Evolutionary conservation across 2,797 vertebrate genomes (phyloP), one percentile per base, ranked within the genome.

Genomic region (Tenualosa ilisha): DNA sequence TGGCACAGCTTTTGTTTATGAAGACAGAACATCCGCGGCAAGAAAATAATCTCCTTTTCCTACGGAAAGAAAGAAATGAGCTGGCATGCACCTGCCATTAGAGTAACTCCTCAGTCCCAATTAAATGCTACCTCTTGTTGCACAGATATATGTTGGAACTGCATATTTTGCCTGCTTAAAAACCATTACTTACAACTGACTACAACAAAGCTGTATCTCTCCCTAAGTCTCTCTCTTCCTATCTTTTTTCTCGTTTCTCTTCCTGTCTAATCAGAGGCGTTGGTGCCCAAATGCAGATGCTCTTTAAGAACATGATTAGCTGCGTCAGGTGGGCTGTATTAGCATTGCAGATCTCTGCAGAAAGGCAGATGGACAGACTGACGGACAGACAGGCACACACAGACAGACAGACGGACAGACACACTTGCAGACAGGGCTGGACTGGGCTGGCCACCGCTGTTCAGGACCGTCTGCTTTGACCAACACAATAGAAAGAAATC

Each of bases 1-100:
- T 92, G 93, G 93, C 89, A 92, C 84, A 91, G 84, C 92, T 93
- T 94, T 94, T 94, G 94, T 94, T 94, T 93, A 92, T 88, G 89
- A 92, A 94, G 93, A 91, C 92, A 89, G 89, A 91, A 89, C 88
- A 92, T 87, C 89, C 89, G 40, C 54, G 0, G 59, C 37, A n/a
- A 40, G 53, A 83, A 81, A 50, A 91, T 79, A 79, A 46, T 79
- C 40, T 46, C 72, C 8, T 79, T 79, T 79, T 22, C 37, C 17
- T 46, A 15, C 20, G 54, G 20, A 72, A 51, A 51, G 50, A 51
- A 12, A 46, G 40, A 79, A 46, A 43, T 3, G 37, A 43, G 37
- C 17, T 22, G 37, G 37, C 40, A 31, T 31, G 31, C 31, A 43
- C 37, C 37, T 75, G 37, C 37, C 40, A 43, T 79, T 43, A 79